Evolutionary conservation across 2,888 invertebrate species (phyloP), one percentile per base, ranked within the genome.

Genomic region (Antheraea yamamai): DNA sequence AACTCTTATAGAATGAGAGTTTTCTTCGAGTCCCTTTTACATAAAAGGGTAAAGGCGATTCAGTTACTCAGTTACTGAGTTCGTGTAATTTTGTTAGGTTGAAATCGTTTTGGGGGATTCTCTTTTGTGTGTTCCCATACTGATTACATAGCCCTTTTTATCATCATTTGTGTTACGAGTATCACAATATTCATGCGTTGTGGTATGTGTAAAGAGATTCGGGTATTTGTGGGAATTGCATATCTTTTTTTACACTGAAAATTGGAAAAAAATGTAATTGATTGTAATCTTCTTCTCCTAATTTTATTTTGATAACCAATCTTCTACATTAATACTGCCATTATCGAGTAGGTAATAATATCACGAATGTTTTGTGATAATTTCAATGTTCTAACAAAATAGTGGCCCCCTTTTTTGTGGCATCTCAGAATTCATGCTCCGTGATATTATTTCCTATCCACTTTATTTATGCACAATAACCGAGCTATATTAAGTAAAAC

Each of bases 21-120:
- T 70, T 70, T 70, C 70, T 39, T 39, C 70, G 39, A n/a, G 70
- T 30, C 70, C 70, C 70, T 70, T 70, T 70, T 70, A 70, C 70
- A 70, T 70, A 70, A 70, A 39, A 39, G 39, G 70, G 20, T 39
- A 18, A 39, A n/a, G 70, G 10, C n/a, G 70, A 39, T 20, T 39
- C 39, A 70, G 70, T 70, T 70, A 26, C 26, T n/a, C 39, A 12
- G 68, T 70, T 39, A 39, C 70, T 39, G 39, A 70, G 39, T 70
- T 39, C 26, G 39, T 39, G 70, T 70, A 39, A 70, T 70, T 70
- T 70, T 70, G 70, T 70, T 70, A 20, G 39, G 39, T 39, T 70
- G 47, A 39, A 70, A 70, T 39, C 39, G 39, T 70, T 70, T 70
- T 16, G 39, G 70, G 70, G 70, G 39, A 26, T 70, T 70, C n/a